A percentile compares a stretch with the other conserved stretches of the same genome.
phyloP scores from a whole-genome alignment of 2,888 invertebrate species.

The Nyleta sp. region DNA sequence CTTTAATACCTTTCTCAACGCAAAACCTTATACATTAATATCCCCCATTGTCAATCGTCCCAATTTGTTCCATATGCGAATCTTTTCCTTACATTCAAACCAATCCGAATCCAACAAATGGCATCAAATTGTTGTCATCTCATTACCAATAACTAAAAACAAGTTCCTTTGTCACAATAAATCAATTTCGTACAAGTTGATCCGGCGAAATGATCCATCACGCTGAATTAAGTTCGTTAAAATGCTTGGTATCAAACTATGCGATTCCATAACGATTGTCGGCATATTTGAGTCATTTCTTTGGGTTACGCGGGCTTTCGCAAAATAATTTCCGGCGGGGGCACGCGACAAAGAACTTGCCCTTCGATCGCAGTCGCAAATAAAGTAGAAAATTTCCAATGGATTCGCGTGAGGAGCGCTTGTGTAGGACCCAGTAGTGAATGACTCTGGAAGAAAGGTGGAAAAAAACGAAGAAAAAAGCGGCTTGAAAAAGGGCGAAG shows the following conservation, averaged over 20 bases:
- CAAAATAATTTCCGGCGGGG: conserved; percentile 51
- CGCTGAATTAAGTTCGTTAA: conserved; percentile 50
- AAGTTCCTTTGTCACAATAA: conserved; percentile 16
- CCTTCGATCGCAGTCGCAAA: conserved; percentile 55
- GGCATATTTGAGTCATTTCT: conserved; percentile 48
- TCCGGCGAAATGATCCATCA: conserved; percentile 21
- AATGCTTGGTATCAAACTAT: conserved; percentile 51
- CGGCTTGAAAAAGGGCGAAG: no score
- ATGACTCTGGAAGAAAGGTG: conserved; percentile 60
- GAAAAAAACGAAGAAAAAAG: conserved; percentile 48
- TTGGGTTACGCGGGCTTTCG: conserved; percentile 40
- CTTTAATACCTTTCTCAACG: no score
- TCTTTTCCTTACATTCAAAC: no score
- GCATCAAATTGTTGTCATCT: no score
- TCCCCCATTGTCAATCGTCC: no score
- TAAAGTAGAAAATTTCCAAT: conserved; percentile 64
- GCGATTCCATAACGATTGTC: conserved; percentile 48
- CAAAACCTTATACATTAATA: no score
- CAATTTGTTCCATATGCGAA: no score
- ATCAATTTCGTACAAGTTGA: conserved; percentile 13
- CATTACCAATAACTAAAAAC: no score
- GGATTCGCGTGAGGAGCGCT: conserved; percentile 47
- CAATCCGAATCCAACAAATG: no score
- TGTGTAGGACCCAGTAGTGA: conserved; percentile 55
- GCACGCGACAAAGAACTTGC: conserved; percentile 63